These are phyloP conservation scores for Magallana nippona DNA, from an alignment of 2,888 invertebrate species.

Conservation along the genomic window DNA sequence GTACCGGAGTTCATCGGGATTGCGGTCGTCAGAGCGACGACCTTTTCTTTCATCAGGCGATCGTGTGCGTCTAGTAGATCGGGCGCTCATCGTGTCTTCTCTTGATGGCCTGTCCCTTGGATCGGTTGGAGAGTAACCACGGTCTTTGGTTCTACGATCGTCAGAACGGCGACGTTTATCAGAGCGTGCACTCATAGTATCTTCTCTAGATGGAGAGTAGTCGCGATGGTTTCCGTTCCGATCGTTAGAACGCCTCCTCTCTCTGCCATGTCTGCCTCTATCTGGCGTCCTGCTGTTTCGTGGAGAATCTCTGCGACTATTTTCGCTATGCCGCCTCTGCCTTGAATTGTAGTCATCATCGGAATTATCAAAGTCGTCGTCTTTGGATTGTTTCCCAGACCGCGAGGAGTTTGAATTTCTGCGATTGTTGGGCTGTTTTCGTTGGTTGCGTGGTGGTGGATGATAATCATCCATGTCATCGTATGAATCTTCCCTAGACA, in stretches of 20 bases:
- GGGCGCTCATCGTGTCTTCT: no score
- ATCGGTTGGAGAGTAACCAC: no score
- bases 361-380: background rate
- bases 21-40: background rate
- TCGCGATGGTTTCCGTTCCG: constrained; percentile 35
- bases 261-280: no score
- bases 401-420: background rate
- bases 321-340: no score
- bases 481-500: background rate
- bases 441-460: background rate
- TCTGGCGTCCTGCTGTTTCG: no score
- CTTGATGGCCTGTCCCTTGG: no score
- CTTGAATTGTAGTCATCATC: background rate
- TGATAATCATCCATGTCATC: constrained; percentile 3
- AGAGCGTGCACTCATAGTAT: no score
- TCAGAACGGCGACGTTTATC: background rate
- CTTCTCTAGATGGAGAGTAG: no score
- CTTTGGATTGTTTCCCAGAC: background rate
- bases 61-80: background rate
- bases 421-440: background rate
- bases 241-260: constrained; percentile 27
- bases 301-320: no score
- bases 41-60: background rate
- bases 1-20: background rate
- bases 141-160: no score